phyloP scores from a whole-genome alignment of 1,140 invertebrate genomes.

The Anastatus disparis region DNA sequence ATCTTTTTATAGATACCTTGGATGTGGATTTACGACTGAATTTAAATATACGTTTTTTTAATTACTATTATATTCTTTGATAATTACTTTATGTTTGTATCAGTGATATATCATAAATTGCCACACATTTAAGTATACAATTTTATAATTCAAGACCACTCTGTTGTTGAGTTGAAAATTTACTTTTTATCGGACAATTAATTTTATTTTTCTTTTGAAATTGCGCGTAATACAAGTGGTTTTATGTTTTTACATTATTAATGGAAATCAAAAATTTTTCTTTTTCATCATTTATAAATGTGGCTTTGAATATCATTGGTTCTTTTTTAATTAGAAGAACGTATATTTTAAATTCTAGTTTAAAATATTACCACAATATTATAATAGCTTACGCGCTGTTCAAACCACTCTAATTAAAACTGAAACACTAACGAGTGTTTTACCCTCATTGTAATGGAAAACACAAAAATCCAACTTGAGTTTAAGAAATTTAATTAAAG shows the following conservation, averaged over 20 bases:
- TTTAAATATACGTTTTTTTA: conserved; percentile 38
- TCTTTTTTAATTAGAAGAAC: conserved; percentile 24
- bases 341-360: conserved; percentile 38
- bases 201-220: conserved; percentile 21
- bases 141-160: conserved; percentile 30
- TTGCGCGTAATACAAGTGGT: conserved; percentile 15
- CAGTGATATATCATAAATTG: conserved; percentile 13
- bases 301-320: conserved; percentile 20
- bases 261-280: too few relatives aligned
- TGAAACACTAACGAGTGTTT: conserved; percentile 45
- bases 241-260: too few relatives aligned
- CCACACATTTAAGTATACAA: neutral
- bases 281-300: neutral
- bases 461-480: conserved; percentile 13
- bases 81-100: conserved; percentile 23
- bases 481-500: neutral
- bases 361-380: conserved; percentile 29
- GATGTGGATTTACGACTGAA: conserved; percentile 27
- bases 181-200: conserved; percentile 3
- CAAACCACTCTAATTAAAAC: conserved; percentile 38
- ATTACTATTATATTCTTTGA: conserved; percentile 14
- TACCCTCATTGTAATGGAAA: conserved; percentile 39
- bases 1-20: conserved; percentile 30
- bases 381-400: conserved; percentile 30
- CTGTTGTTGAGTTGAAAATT: conserved; percentile 28